phyloP scores from a whole-genome alignment of 2,797 vertebrate species.

The Pseudochromis fuscus region DNA sequence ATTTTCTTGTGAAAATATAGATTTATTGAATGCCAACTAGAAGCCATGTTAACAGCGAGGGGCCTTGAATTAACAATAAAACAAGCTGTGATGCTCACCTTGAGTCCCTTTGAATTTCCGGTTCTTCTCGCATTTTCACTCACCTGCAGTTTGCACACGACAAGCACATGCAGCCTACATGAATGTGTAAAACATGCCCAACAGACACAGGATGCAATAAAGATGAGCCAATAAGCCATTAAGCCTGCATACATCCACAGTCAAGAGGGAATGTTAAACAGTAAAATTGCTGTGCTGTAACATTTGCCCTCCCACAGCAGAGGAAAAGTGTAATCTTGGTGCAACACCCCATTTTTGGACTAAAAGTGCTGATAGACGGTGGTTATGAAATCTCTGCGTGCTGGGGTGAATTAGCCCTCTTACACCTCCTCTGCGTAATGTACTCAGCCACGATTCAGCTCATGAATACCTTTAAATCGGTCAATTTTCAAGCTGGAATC shows the following conservation, averaged over 20 bases:
- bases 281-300: slow-evolving; percentile 33
- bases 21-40: slow-evolving; percentile 43
- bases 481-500: slow-evolving; percentile 17
- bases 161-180: slow-evolving; percentile 14
- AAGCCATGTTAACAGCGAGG: slow-evolving; percentile 28
- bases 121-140: slow-evolving; percentile 9
- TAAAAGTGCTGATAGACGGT: slow-evolving; percentile 8
- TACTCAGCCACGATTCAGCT: slow-evolving; percentile 24
- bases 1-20: slow-evolving; percentile 40
- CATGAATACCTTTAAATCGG: slow-evolving; percentile 17
- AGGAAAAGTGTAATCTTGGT: slow-evolving; percentile 23
- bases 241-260: slow-evolving; percentile 16
- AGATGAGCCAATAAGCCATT: slow-evolving; percentile 35
- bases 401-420: slow-evolving; percentile 27
- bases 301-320: slow-evolving; percentile 20
- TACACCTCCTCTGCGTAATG: slow-evolving; percentile 17
- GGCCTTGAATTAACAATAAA: slow-evolving; percentile 13
- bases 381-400: slow-evolving; percentile 20
- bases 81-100: slow-evolving; percentile 27
- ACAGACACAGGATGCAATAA: slow-evolving; percentile 19
- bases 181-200: slow-evolving; percentile 30
- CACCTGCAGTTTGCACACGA: slow-evolving; percentile 3
- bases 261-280: slow-evolving; percentile 27
- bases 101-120: slow-evolving; percentile 16
- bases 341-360: slow-evolving; percentile 6